These are phyloP conservation scores for Corvus moneduloides DNA, from an alignment of 2,113 vertebrate species.

Conservation along the genomic window DNA sequence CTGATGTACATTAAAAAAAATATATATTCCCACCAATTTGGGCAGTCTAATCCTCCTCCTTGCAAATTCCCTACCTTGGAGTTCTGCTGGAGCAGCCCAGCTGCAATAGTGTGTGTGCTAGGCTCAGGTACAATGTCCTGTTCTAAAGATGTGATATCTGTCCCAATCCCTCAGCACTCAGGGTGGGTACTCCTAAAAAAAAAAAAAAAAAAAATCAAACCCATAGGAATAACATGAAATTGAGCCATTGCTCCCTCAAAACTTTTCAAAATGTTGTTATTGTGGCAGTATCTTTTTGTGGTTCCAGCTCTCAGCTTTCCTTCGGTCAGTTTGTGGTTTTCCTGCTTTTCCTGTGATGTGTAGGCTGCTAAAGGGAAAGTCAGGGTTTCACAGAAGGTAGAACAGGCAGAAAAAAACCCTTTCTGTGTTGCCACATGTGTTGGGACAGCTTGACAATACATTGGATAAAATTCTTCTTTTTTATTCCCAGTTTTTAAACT, in stretches of 20 bases:
- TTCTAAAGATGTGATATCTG: neutral
- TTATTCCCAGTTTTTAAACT: neutral
- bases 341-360: neutral
- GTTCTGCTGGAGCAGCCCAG: neutral
- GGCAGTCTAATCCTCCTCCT: neutral
- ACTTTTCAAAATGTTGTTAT: neutral
- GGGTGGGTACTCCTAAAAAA: neutral
- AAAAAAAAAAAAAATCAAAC: neutral
- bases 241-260: neutral
- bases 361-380: neutral
- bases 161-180: neutral
- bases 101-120: neutral
- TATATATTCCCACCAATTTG: rapidly evolving
- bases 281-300: neutral
- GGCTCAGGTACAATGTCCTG: too few species aligned
- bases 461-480: neutral
- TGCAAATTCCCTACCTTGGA: neutral
- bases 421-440: rapidly evolving
- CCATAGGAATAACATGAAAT: neutral
- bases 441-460: neutral
- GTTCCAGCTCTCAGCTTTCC: neutral
- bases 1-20: neutral
- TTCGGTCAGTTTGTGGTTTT: neutral
- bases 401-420: neutral
- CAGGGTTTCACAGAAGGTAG: neutral